Conservation (phyloP, 2,113 vertebrate species). For the Oenanthe melanoleuca region DNA sequence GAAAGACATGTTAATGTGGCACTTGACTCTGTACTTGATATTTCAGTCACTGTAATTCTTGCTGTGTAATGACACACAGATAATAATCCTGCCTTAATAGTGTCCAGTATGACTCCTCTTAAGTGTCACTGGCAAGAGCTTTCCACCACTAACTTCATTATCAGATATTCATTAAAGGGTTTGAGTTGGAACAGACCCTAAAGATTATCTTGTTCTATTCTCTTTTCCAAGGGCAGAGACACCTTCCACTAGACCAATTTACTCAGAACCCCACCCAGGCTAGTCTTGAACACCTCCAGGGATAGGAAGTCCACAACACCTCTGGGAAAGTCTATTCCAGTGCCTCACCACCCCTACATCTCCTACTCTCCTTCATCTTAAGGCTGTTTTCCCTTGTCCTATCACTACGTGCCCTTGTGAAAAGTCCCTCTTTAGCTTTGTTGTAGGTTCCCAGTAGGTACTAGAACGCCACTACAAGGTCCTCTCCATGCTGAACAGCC, state of each 20-base stretch:
- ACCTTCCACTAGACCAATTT: background rate
- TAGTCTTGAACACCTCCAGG: background rate
- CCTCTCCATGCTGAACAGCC: background rate
- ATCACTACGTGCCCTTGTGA: fast-evolving
- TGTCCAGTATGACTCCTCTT: background rate
- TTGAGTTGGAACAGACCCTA: background rate
- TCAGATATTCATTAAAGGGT: background rate
- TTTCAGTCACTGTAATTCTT: background rate
- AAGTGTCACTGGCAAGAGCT: background rate
- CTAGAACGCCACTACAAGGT: background rate
- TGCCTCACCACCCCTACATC: background rate
- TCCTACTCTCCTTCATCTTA: background rate
- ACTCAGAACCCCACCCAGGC: background rate
- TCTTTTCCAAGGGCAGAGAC: background rate
- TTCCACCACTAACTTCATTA: background rate
- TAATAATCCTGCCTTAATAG: background rate
- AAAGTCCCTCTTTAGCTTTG: background rate
- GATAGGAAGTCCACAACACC: background rate
- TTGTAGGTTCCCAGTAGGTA: background rate
- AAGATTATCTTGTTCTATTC: background rate
- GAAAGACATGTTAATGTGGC: background rate
- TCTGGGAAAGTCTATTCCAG: background rate
- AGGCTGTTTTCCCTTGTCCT: background rate
- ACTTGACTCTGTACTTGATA: background rate
- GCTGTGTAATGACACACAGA: background rate